Conservation (phyloP, 2,888 invertebrate species). For the Myathropa florea region DNA sequence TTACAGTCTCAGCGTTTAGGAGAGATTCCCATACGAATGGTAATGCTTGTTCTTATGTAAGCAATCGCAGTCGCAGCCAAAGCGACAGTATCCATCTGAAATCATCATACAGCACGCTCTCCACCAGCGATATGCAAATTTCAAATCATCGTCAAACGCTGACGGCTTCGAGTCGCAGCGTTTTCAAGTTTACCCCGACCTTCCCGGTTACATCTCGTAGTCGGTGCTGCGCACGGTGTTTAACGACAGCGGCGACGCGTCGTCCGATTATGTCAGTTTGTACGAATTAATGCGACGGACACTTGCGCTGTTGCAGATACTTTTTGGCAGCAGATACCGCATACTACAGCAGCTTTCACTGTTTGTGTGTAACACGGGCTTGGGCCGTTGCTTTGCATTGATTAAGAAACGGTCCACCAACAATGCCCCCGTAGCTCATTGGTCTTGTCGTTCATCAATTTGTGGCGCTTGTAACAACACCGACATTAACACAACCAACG, state of each 20-base stretch:
- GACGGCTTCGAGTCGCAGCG: background rate
- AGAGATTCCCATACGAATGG: slow-evolving; percentile 51
- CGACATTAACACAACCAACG: background rate
- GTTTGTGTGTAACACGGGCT: slow-evolving; percentile 22
- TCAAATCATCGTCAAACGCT: slow-evolving; percentile 13
- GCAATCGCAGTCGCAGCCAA: slow-evolving; percentile 2
- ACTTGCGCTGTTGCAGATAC: slow-evolving; percentile 33
- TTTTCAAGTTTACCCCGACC: slow-evolving; percentile 41
- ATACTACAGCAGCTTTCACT: slow-evolving; percentile 9
- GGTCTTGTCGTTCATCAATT: slow-evolving; percentile 37
- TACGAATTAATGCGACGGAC: slow-evolving; percentile 30
- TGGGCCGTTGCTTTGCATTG: slow-evolving; percentile 27
- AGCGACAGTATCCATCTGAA: background rate
- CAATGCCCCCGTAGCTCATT: slow-evolving; percentile 11
- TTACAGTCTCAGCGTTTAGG: slow-evolving; percentile 12
- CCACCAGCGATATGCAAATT: slow-evolving; percentile 39
- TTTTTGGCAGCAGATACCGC: slow-evolving; percentile 11
- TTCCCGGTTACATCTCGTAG: slow-evolving; percentile 32
- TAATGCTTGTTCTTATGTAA: slow-evolving; percentile 53
- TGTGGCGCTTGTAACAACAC: slow-evolving; percentile 17
- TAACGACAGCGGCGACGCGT: background rate
- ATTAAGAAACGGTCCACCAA: slow-evolving; percentile 59
- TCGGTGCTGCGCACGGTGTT: slow-evolving; percentile 7
- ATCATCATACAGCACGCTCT: slow-evolving; percentile 14
- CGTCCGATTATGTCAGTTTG: slow-evolving; percentile 38